Base-by-base conservation (phyloP, 2,888 invertebrate genomes). In the Sarcophaga caerulescens region DNA sequence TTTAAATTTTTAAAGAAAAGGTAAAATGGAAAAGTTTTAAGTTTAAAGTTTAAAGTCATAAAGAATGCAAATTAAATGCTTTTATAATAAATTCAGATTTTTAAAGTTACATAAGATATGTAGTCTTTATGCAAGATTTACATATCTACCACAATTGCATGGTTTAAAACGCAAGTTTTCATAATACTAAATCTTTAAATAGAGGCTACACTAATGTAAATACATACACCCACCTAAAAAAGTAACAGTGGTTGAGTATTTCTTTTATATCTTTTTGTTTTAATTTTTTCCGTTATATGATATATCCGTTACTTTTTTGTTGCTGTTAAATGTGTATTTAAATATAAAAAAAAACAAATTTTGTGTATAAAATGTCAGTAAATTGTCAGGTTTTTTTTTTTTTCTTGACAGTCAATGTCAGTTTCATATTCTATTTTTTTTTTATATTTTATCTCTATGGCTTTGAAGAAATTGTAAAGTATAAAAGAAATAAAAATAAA, bases 331-430 rank as follows among this genome's bases (percentile, higher is more conserved):
- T 71, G 71, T 21, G 52, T 14, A 12, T 76, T 73, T 62, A 21
- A 19, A n/a, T 59, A 14, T 12, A 44, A 19, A 71, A 25, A 71
- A 59, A 25, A 35, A n/a, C 8, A 62, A 73, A 62, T 59, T 19
- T 44, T 52, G 62, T 35, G 10, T 10, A 35, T 35, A 35, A 66
- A 85, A 62, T 78, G 69, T 69, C 85, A 85, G 74, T 70, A 74
- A 74, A 81, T 71, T 77, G 76, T 84, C 81, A 69, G 84, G 23
- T 4, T 80, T 52, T 52, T 23, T 63, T 62, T 4, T 80, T 52
- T 52, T 23, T 63, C 68, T 57, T 79, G 74, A 70, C 78, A 84
- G 80, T 25, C 63, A 75, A 63, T 74, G 73, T 80, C 60, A 47
- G 63, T 45, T 82, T 82, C 44, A 66, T 83, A 63, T 60, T 45